These are phyloP conservation scores for Enteromius treurensis DNA, from an alignment of 2,797 vertebrate species.

Conservation along the genomic window DNA sequence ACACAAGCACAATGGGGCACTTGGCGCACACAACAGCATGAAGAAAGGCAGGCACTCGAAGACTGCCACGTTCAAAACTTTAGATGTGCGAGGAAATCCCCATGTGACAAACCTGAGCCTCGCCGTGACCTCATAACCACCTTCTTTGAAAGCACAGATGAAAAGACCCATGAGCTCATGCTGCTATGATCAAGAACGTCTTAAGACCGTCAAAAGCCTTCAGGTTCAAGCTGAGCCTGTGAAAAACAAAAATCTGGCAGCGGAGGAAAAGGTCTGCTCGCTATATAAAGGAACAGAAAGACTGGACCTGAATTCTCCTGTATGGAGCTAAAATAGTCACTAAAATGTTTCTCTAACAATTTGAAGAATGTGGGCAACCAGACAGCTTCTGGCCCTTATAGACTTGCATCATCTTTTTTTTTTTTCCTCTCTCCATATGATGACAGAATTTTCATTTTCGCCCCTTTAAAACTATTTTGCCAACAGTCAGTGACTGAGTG, in stretches of 20 bases:
- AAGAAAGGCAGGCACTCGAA: conserved; percentile 16
- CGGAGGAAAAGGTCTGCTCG: background rate
- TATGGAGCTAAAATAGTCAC: background rate
- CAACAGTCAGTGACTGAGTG: background rate
- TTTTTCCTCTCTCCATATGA: background rate
- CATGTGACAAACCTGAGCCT: conserved; percentile 28
- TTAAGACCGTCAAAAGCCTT: conserved; percentile 2
- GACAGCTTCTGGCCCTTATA: background rate
- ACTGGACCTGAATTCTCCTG: background rate
- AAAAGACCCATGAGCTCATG: conserved; percentile 24
- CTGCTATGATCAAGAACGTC: conserved; percentile 16
- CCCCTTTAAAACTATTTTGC: background rate
- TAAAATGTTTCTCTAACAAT: background rate
- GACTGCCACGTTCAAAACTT: conserved; percentile 43
- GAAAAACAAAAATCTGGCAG: background rate
- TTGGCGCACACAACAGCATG: background rate
- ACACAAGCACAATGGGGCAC: conserved; percentile 36
- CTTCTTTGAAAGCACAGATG: conserved; percentile 26
- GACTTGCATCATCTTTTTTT: background rate
- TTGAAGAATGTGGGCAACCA: background rate
- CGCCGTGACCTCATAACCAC: conserved; percentile 23
- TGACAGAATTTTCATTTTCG: background rate
- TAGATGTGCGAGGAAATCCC: conserved; percentile 59
- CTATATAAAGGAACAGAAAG: background rate
- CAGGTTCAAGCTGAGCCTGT: background rate